Percentiles rank a stretch among this genome's conserved stretches.
Evolutionary conservation across 2,113 vertebrate species (phyloP).

Genomic region (Carassius auratus): DNA sequence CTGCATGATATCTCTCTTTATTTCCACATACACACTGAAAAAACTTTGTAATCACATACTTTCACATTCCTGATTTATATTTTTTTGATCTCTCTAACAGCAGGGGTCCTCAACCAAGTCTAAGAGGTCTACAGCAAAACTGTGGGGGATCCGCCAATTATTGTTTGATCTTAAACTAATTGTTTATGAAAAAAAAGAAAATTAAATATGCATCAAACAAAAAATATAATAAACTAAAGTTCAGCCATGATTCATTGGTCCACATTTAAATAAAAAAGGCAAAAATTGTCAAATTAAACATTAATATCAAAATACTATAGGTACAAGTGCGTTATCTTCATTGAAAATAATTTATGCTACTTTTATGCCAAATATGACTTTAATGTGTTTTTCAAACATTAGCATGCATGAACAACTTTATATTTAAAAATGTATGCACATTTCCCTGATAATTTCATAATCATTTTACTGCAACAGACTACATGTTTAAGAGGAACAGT

Average conservation of each 20-base stretch:
- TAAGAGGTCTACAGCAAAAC: background rate
- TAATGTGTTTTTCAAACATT: background rate
- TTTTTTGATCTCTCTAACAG: background rate
- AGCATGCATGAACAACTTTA: background rate
- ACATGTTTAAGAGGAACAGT: background rate
- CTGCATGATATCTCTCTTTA: background rate
- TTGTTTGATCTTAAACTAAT: background rate
- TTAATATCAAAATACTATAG: background rate
- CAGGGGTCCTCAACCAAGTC: background rate
- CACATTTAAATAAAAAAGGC: background rate
- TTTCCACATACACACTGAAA: background rate
- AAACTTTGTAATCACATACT: background rate
- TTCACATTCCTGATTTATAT: background rate
- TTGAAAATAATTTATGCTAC: background rate
- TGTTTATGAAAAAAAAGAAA: background rate
- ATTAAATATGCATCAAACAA: background rate
- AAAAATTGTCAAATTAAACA: background rate
- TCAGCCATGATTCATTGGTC: too few species aligned
- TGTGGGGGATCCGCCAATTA: background rate
- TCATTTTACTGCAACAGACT: background rate
- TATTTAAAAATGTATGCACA: background rate
- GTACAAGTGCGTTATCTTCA: background rate
- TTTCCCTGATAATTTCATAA: background rate
- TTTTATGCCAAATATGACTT: background rate
- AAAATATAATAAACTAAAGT: background rate